Percentiles rank a stretch among this genome's conserved stretches.
Evolutionary conservation across 2,113 vertebrate species (phyloP).

Genomic region (Menura novaehollandiae): DNA sequence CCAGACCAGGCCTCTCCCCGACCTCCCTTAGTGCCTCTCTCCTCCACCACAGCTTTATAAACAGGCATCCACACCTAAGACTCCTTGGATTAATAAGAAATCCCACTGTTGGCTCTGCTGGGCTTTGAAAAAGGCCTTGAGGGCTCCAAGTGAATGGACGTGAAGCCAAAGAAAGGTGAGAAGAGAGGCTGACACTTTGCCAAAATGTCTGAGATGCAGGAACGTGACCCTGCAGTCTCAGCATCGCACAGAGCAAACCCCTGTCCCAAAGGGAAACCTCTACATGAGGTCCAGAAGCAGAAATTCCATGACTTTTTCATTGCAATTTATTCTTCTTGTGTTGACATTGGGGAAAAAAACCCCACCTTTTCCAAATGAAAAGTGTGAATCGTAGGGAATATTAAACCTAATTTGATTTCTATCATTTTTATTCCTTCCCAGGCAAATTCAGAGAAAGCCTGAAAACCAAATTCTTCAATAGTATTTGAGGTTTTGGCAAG

Average conservation of each 20-base stretch:
- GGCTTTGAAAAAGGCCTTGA: neutral
- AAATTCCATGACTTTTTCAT: neutral
- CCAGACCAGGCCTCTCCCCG: neutral
- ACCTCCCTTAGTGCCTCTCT: neutral
- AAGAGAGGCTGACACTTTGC: neutral
- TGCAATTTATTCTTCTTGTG: neutral
- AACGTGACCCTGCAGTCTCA: neutral
- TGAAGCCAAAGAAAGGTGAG: neutral
- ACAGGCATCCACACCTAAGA: neutral
- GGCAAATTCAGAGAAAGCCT: neutral
- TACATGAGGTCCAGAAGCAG: neutral
- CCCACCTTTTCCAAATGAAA: neutral
- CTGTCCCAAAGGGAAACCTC: neutral
- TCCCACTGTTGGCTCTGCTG: neutral
- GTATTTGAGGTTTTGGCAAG: neutral
- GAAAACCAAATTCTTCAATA: neutral
- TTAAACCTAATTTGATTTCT: neutral
- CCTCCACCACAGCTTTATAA: neutral
- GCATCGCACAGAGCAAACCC: accelerated
- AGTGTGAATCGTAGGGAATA: neutral
- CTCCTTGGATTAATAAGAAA: neutral
- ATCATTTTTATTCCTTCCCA: neutral
- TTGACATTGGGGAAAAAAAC: neutral
- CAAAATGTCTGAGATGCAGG: neutral
- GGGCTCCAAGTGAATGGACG: neutral